Conservation (phyloP, 2,113 vertebrate genomes). For the Platichthys flesus region DNA sequence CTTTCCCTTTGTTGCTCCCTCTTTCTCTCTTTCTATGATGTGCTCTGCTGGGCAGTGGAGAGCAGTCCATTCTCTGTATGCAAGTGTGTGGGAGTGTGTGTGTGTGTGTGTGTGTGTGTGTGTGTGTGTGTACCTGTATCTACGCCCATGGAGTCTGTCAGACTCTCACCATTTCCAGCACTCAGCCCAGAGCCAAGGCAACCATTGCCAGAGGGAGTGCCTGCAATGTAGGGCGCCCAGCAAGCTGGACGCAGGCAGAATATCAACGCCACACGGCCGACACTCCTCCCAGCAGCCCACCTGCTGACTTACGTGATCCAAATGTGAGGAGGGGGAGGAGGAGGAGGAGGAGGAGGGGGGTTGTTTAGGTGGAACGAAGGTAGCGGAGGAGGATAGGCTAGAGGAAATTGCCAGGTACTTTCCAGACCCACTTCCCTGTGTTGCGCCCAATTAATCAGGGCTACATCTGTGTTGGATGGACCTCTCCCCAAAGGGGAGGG, state of each 20-base stretch:
- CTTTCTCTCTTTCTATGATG: conserved; percentile 57
- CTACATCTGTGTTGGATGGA: conserved; percentile 84
- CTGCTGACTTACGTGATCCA: conserved; percentile 84
- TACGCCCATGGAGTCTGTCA: conserved; percentile 75
- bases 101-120: conserved; percentile 56
- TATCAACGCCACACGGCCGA: conserved; percentile 83
- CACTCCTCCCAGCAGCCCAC: conserved; percentile 83
- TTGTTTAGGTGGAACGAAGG: conserved; percentile 40
- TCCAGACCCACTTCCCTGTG: conserved; percentile 85
- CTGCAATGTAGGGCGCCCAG: conserved; percentile 86
- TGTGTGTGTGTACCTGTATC: conserved; percentile 69
- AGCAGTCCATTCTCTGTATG: conserved; percentile 51
- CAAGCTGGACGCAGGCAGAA: conserved; percentile 83
- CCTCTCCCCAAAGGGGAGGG: conserved; percentile 70
- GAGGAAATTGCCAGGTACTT: conserved; percentile 86
- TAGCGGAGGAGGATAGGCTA: conserved; percentile 63
- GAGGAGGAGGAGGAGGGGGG: conserved; percentile 62
- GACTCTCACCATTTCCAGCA: conserved; percentile 76
- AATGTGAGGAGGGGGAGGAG: conserved; percentile 66
- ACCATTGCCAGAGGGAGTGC: conserved; percentile 83
- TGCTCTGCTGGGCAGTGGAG: conserved; percentile 63
- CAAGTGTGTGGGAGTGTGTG: conserved; percentile 25
- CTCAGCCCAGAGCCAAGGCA: conserved; percentile 80
- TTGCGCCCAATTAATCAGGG: conserved; percentile 86
- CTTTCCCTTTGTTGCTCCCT: background rate